These are phyloP conservation scores for Lucifuga dentata DNA, from an alignment of 2,113 vertebrate genomes.

Conservation along the genomic window DNA sequence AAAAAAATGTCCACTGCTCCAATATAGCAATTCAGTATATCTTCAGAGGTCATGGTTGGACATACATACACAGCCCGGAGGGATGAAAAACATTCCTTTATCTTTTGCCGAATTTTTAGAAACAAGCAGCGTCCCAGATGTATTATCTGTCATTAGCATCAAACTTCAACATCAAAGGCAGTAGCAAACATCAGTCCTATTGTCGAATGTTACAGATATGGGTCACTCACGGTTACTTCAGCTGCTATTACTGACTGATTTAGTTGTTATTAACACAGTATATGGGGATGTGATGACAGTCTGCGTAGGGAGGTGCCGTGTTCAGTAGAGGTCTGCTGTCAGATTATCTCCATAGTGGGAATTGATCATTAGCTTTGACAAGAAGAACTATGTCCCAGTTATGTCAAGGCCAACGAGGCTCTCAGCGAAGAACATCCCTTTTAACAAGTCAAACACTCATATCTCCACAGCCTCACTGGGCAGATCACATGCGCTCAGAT, in stretches of 20 bases:
- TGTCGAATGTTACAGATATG: constrained; percentile 48
- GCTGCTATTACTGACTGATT: constrained; percentile 64
- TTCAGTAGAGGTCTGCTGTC: constrained; percentile 72
- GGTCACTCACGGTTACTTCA: constrained; percentile 42
- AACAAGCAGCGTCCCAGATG: constrained; percentile 24
- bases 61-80: constrained; percentile 31
- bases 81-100: constrained; percentile 39
- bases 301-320: constrained; percentile 49
- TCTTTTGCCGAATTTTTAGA: constrained; percentile 49
- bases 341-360: constrained; percentile 75
- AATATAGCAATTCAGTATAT: constrained; percentile 41
- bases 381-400: constrained; percentile 82
- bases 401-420: constrained; percentile 80
- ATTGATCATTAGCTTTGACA: constrained; percentile 83
- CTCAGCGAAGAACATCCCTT: constrained; percentile 78
- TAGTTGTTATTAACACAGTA: constrained; percentile 66
- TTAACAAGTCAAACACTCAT: constrained; percentile 79
- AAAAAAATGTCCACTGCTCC: constrained; percentile 2
- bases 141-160: constrained; percentile 66
- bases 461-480: constrained; percentile 63
- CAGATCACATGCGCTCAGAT: constrained; percentile 63
- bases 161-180: constrained; percentile 66
- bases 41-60: constrained; percentile 61
- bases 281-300: constrained; percentile 56
- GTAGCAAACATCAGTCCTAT: constrained; percentile 26